phyloP scores from a whole-genome alignment of 2,113 vertebrate genomes.

The Heloderma charlesbogerti region DNA sequence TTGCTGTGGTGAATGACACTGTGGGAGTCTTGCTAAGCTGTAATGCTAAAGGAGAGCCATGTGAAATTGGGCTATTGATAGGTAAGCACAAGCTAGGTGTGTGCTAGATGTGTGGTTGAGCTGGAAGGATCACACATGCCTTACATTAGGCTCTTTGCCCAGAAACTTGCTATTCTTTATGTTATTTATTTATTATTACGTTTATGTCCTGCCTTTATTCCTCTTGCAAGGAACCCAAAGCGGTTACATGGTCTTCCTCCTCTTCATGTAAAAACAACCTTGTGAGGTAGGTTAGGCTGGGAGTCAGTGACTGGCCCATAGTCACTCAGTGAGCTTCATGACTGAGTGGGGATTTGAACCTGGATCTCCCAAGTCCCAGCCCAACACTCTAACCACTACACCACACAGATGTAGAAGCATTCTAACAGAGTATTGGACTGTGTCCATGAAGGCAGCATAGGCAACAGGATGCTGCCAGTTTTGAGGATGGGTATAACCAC shows the following conservation, averaged over 20 bases:
- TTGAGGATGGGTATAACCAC: background rate
- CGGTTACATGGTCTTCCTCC: too few species aligned
- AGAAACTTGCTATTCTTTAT: background rate
- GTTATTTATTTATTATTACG: too few species aligned
- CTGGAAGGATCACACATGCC: background rate
- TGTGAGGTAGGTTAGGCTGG: too few species aligned
- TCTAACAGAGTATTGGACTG: background rate
- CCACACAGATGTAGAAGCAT: background rate
- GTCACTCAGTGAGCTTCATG: too few species aligned
- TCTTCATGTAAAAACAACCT: too few species aligned
- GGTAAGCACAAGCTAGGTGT: slow-evolving; percentile 74
- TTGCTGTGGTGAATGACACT: slow-evolving; percentile 88
- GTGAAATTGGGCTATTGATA: slow-evolving; percentile 83
- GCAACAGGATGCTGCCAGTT: background rate
- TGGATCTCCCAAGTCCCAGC: too few species aligned
- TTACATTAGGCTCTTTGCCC: background rate
- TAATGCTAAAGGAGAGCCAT: slow-evolving; percentile 65
- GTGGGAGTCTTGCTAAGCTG: slow-evolving; percentile 91
- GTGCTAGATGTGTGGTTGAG: background rate
- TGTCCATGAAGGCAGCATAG: background rate
- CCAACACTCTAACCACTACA: too few species aligned
- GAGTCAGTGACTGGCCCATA: too few species aligned
- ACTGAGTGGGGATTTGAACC: too few species aligned
- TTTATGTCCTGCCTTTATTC: too few species aligned
- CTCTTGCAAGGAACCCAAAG: too few species aligned